Percentiles rank a stretch among this genome's conserved stretches.
Conservation (phyloP, 2,113 vertebrate genomes). For the Eurystomus gularis region DNA sequence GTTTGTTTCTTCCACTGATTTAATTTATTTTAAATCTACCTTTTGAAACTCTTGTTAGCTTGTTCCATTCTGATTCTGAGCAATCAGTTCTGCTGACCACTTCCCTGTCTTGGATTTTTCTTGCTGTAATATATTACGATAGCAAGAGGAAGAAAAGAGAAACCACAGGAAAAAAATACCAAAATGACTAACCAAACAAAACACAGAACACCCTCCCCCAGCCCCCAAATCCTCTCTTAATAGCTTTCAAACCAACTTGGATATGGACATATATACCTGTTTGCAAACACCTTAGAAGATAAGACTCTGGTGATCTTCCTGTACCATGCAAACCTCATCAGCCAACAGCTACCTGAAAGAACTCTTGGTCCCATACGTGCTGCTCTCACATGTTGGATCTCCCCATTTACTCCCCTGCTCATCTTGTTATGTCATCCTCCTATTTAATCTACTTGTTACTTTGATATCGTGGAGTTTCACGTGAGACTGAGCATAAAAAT, state of each 20-base stretch:
- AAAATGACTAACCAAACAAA: neutral
- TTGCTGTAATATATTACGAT: neutral
- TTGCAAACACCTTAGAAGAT: neutral
- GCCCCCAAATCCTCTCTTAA: rapidly evolving
- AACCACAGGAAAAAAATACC: too few relatives aligned
- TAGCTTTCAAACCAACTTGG: neutral
- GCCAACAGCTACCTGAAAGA: neutral
- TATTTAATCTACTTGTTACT: neutral
- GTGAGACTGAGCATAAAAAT: neutral
- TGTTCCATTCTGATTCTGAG: neutral
- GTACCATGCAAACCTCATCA: neutral
- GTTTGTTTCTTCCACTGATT: neutral
- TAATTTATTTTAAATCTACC: neutral
- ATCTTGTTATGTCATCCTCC: neutral
- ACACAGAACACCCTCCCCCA: neutral
- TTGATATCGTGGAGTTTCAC: neutral
- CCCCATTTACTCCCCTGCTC: neutral
- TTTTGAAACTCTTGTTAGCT: neutral
- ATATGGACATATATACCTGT: neutral
- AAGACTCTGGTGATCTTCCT: neutral
- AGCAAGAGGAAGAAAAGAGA: neutral
- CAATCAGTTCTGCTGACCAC: neutral
- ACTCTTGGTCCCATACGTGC: neutral
- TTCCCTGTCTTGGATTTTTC: neutral
- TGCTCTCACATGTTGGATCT: neutral